Percentiles rank a stretch among this genome's conserved stretches.
Conservation (phyloP, 30 jellyfish, hydroid and myxozoan species). For the Cassiopea andromeda region DNA sequence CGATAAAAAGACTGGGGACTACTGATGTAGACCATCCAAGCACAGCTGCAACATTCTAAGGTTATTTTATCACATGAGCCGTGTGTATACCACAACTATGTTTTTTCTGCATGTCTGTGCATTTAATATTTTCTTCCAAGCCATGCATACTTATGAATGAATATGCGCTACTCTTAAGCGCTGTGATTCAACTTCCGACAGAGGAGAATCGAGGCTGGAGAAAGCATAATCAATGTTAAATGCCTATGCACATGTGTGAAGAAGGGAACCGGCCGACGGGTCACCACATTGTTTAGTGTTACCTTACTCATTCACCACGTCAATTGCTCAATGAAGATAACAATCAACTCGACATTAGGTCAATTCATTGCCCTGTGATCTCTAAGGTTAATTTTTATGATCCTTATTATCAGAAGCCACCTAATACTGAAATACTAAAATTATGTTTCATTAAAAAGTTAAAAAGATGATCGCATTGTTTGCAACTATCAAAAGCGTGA, state of each 20-base stretch:
- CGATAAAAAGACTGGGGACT: too few species aligned
- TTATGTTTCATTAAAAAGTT: neutral
- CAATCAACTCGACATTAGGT: constrained; percentile 9
- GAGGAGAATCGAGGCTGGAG: neutral
- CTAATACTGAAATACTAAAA: neutral
- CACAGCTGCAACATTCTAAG: too few species aligned
- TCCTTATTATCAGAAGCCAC: neutral
- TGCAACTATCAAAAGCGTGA: neutral
- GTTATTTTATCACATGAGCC: too few species aligned
- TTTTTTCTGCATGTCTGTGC: too few species aligned
- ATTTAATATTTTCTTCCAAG: too few species aligned
- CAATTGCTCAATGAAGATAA: constrained; percentile 32
- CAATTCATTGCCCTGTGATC: constrained; percentile 20
- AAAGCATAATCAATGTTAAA: neutral
- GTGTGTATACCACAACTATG: too few species aligned
- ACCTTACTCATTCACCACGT: constrained; percentile 13
- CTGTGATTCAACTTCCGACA: neutral
- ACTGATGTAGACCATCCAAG: too few species aligned
- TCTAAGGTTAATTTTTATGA: neutral
- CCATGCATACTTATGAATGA: too few species aligned
- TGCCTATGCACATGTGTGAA: neutral
- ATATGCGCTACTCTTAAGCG: neutral
- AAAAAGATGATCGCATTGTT: neutral
- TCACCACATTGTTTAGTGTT: neutral
- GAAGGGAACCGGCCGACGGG: constrained; percentile 11